These are phyloP conservation scores for Eremobia ochroleuca DNA, from an alignment of 2,888 invertebrate species.

Conservation along the genomic window DNA sequence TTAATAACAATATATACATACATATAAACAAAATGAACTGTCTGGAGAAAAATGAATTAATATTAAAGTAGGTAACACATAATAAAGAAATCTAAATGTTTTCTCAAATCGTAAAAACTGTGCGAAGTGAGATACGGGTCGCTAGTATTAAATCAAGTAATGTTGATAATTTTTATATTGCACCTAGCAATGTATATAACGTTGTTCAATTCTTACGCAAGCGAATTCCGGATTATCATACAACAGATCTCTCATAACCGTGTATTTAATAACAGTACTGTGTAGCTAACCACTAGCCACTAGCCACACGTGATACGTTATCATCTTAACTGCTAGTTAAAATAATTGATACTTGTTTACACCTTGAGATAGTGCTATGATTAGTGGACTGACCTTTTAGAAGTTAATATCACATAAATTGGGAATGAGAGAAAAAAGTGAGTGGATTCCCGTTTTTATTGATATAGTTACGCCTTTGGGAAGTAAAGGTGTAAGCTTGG, in stretches of 20 bases:
- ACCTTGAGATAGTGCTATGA: constrained; percentile 65
- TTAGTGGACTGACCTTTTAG: constrained; percentile 55
- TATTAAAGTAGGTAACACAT: too few species aligned
- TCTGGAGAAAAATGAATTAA: too few species aligned
- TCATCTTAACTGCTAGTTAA: constrained; percentile 50
- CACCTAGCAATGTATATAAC: neutral
- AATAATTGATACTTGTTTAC: constrained; percentile 61
- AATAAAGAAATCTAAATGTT: too few species aligned
- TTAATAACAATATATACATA: too few species aligned
- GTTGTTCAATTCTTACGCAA: constrained; percentile 45
- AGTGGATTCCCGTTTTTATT: constrained; percentile 2
- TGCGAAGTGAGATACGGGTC: too few species aligned
- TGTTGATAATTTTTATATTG: neutral
- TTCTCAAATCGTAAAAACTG: too few species aligned
- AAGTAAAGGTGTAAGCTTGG: constrained; percentile 18
- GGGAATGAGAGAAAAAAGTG: constrained; percentile 4
- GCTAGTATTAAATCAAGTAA: neutral
- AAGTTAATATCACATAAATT: constrained; percentile 40
- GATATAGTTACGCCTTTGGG: neutral
- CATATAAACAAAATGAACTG: too few species aligned
- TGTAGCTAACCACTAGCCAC: constrained; percentile 35
- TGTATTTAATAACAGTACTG: constrained; percentile 54
- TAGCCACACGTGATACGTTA: constrained; percentile 51
- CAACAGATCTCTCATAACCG: constrained; percentile 47
- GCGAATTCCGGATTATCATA: constrained; percentile 28